Base-by-base conservation (phyloP, 2,113 vertebrate species). In the Oncorhynchus tshawytscha region DNA sequence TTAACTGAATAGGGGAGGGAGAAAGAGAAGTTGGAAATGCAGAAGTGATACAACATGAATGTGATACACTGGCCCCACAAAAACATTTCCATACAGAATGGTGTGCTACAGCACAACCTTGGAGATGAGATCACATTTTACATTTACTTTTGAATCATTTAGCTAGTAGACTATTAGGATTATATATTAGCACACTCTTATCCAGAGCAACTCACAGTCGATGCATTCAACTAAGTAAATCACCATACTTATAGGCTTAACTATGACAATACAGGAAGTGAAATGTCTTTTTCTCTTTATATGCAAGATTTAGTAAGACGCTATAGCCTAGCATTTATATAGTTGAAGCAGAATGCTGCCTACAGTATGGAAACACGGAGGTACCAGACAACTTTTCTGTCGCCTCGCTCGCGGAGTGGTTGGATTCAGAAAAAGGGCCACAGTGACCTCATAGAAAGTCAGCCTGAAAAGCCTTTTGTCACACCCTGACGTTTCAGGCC, bases 401-500 rank as follows among this genome's bases (percentile, higher is more conserved):
- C 12, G 2, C 1, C 13, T 20, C 15, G 25, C 65, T 67, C 13
- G 5, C 12, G 7, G 24, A 29, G 60, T 5, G 65, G n/a, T 67
- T 67, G 25, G 15, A 1, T 31, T 69, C 15, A 22, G 27, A 62
- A 62, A 62, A 70, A 34, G 8, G 22, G 48, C 48, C 54, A 12
- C 31, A 2, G 2, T 65, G 20, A 48, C 51, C 69, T 51, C 45
- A 24, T 48, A 70, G 39, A 49, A 71, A 54, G 48, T n/a, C 25
- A 13, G 49, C 27, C 51, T 72, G 71, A 72, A 25, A 4, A 74
- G n/a, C 22, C 25, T 20, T 34, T 65, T 48, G 48, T 70, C 71
- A 57, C 39, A 67, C 22, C 16, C 20, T 22, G 65, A 29, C 72
- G 59, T 77, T 79, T 79, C 67, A 62, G 31, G 65, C 70, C 70